phyloP scores from a whole-genome alignment of 2,797 vertebrate genomes.

The Picus viridis region DNA sequence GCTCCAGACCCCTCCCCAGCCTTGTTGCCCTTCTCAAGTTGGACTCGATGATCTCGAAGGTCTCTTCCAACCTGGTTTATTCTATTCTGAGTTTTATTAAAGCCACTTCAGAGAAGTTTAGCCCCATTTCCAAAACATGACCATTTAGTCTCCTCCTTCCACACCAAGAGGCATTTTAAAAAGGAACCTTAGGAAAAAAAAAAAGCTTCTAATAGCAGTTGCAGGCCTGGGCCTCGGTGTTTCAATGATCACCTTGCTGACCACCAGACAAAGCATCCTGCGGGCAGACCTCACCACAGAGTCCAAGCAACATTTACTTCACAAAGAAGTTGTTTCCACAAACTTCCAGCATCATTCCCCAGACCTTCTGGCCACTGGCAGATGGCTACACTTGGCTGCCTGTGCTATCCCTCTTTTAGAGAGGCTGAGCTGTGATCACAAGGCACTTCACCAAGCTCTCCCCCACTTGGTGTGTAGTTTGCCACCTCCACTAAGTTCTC shows the following conservation, averaged over 20 bases:
- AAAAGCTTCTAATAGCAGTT: not conserved
- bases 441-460: not conserved
- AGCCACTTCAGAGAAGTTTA: slow-evolving; percentile 37
- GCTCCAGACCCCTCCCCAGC: too few species aligned
- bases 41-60: too few species aligned
- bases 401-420: not conserved
- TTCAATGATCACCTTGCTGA: not conserved
- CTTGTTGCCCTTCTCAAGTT: too few species aligned
- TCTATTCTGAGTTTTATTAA: not conserved
- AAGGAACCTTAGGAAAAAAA: not conserved
- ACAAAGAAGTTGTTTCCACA: not conserved
- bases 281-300: not conserved
- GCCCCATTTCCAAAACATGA: not conserved
- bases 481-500: not conserved
- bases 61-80: too few species aligned
- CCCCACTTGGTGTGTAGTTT: not conserved
- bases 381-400: not conserved
- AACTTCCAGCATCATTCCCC: not conserved
- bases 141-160: slow-evolving; percentile 8
- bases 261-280: not conserved
- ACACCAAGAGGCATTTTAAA: not conserved
- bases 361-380: not conserved
- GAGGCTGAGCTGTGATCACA: not conserved
- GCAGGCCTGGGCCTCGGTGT: too few species aligned
- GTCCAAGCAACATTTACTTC: not conserved